These are phyloP conservation scores for Setophaga coronata DNA, from an alignment of 2,113 vertebrate genomes.

Conservation along the genomic window DNA sequence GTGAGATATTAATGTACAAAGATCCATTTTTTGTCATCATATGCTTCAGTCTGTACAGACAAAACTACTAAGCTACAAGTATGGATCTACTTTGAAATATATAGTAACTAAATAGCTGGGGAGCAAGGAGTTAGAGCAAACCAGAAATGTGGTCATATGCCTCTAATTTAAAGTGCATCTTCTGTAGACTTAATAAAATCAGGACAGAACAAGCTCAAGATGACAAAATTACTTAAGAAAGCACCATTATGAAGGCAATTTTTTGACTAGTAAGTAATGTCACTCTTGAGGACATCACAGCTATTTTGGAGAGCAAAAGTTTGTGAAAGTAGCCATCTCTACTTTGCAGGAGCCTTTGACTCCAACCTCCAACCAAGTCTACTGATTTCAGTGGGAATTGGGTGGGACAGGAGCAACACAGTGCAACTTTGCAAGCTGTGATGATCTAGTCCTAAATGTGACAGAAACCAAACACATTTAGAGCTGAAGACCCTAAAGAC, in stretches of 20 bases:
- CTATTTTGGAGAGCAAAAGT: not conserved
- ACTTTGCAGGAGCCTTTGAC: not conserved
- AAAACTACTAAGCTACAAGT: not conserved
- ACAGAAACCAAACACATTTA: not conserved
- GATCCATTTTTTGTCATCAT: not conserved
- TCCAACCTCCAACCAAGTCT: not conserved
- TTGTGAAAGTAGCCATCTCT: not conserved
- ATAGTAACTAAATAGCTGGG: not conserved
- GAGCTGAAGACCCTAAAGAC: not conserved
- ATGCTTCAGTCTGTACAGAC: not conserved
- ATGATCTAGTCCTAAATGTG: not conserved
- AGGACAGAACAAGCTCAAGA: not conserved
- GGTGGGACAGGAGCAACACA: not conserved
- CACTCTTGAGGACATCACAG: not conserved
- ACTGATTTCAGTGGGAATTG: not conserved
- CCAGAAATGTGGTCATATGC: not conserved
- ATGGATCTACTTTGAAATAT: not conserved
- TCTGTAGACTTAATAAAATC: not conserved
- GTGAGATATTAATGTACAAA: not conserved
- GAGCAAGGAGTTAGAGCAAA: not conserved
- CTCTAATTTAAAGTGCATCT: not conserved
- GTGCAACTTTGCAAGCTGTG: not conserved
- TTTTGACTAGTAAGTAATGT: not conserved
- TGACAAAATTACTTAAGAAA: conserved; percentile 12
- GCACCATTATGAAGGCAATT: not conserved